Evolutionary conservation across 2,888 invertebrate genomes (phyloP).

Genomic region (Gryllus longicercus): DNA sequence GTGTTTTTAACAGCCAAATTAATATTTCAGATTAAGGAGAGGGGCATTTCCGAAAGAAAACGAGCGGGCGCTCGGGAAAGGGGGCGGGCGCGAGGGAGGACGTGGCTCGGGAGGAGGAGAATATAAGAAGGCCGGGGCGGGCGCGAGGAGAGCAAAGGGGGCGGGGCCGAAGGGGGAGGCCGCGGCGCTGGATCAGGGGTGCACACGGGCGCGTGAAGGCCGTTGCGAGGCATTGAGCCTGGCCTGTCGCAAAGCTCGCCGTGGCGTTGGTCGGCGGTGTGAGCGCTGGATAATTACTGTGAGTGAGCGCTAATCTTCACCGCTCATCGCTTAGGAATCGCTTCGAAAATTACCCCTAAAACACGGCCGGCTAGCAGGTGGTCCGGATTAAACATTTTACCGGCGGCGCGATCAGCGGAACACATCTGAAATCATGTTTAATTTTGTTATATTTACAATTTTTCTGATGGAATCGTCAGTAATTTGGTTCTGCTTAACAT

Average conservation of each 20-base stretch:
- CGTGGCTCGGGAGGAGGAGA: too few species aligned
- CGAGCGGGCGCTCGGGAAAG: not conserved
- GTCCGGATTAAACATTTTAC: constrained; percentile 17
- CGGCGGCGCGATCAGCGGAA: not conserved
- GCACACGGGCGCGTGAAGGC: not conserved
- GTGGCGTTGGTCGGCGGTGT: not conserved
- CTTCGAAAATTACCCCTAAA: constrained; percentile 17
- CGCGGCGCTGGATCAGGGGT: not conserved
- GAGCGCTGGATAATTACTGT: not conserved
- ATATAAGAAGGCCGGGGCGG: too few species aligned
- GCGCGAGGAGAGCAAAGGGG: not conserved
- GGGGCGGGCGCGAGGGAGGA: not conserved
- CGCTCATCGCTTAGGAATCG: not conserved
- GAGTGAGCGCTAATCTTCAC: not conserved
- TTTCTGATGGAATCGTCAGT: constrained; percentile 17
- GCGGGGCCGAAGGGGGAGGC: not conserved
- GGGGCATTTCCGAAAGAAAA: not conserved
- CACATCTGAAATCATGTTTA: constrained; percentile 10
- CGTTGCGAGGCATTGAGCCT: not conserved
- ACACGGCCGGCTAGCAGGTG: not conserved
- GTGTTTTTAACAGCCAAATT: constrained; percentile 7
- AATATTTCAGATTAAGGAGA: constrained; percentile 17
- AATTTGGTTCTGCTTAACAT: constrained; percentile 1
- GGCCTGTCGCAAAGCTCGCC: not conserved
- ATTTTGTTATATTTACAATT: constrained; percentile 17